Evolutionary conservation across 2,797 vertebrate species (phyloP).

Genomic region (Intellagama lesueurii): DNA sequence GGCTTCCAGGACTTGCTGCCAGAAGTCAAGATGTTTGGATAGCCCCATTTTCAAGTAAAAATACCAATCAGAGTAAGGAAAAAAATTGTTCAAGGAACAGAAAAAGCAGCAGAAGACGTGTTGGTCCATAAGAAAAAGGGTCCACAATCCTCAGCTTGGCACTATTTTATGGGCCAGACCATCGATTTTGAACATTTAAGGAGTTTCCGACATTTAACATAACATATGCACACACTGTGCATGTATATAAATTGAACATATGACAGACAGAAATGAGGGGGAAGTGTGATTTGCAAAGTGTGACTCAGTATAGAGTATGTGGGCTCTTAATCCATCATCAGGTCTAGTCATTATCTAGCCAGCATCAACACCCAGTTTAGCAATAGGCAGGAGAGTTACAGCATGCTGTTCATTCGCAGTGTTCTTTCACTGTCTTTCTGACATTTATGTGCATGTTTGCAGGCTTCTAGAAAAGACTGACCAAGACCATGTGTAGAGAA

Average conservation of each 20-base stretch:
- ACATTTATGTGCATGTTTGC: neutral
- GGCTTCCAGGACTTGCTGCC: neutral
- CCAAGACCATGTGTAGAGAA: neutral
- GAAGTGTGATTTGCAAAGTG: neutral
- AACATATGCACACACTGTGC: neutral
- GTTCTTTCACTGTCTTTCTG: neutral
- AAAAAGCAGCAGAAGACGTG: neutral
- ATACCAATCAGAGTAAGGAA: neutral
- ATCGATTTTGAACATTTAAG: neutral
- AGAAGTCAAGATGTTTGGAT: neutral
- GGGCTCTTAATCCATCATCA: neutral
- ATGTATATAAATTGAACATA: conserved; percentile 4
- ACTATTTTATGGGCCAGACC: conserved; percentile 1
- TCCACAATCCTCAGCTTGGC: neutral
- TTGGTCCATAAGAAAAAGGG: neutral
- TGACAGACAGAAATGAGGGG: neutral
- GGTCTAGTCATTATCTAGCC: neutral
- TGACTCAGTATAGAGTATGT: conserved; percentile 4
- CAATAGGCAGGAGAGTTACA: neutral
- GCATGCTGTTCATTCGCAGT: neutral
- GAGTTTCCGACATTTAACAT: neutral
- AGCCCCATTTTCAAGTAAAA: neutral
- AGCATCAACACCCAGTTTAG: neutral
- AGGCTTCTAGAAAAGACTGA: neutral
- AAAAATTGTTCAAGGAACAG: neutral